These are phyloP conservation scores for Pluvialis apricaria DNA, from an alignment of 2,113 vertebrate genomes.

Conservation along the genomic window DNA sequence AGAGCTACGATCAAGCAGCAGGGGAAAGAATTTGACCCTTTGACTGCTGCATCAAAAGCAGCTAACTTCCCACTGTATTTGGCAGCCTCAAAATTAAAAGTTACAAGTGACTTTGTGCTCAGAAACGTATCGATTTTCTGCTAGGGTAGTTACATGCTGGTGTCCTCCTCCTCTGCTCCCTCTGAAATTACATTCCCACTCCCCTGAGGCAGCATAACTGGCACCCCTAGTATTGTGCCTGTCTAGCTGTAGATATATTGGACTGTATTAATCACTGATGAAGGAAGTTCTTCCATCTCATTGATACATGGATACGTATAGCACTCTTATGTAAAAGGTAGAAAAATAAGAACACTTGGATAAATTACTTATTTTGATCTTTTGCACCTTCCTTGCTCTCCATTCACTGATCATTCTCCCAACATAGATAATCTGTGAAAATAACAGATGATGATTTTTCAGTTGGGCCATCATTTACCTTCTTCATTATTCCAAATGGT, in stretches of 20 bases:
- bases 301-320: background rate
- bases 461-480: background rate
- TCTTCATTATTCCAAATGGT: background rate
- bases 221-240: background rate
- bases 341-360: background rate
- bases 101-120: background rate
- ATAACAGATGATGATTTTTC: background rate
- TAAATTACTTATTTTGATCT: background rate
- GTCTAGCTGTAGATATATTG: background rate
- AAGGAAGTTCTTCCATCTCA: background rate
- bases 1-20: background rate
- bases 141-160: background rate
- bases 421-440: background rate
- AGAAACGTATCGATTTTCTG: accelerated
- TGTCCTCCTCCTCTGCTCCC: background rate
- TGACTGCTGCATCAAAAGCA: conserved; percentile 45
- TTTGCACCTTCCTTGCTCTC: background rate
- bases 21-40: conserved; percentile 56
- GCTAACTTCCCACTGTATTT: conserved; percentile 21
- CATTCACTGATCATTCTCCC: background rate
- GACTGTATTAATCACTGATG: background rate
- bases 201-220: background rate
- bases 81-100: background rate
- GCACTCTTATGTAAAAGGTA: background rate
- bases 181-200: background rate